Percentiles rank a stretch among this genome's conserved stretches.
These are phyloP conservation scores for Anorthoa munda DNA, from an alignment of 2,888 invertebrate species.

Conservation along the genomic window DNA sequence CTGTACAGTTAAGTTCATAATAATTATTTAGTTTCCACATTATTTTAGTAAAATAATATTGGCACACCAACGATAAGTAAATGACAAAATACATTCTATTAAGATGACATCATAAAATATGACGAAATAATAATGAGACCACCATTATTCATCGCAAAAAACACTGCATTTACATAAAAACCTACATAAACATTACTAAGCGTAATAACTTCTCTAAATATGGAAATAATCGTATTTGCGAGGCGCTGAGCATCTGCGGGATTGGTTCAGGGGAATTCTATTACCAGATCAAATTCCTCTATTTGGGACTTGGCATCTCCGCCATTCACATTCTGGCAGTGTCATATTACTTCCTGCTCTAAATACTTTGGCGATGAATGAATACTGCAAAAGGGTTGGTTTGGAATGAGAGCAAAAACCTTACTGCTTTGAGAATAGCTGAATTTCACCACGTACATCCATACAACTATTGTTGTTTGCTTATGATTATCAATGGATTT, in stretches of 20 bases:
- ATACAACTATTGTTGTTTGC: too few relatives aligned
- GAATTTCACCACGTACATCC: too few relatives aligned
- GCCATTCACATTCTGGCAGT: conserved; percentile 13
- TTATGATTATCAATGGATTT: too few relatives aligned
- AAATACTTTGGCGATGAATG: conserved; percentile 17
- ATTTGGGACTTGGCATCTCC: conserved; percentile 7
- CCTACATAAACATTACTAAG: conserved; percentile 19
- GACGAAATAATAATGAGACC: not conserved
- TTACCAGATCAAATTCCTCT: conserved; percentile 48
- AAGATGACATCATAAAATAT: conserved; percentile 7
- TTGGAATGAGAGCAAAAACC: not conserved
- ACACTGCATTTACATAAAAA: conserved; percentile 41
- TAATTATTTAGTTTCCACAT: too few relatives aligned
- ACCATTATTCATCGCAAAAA: conserved; percentile 13
- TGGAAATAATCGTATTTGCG: conserved; percentile 52
- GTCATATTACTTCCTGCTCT: conserved; percentile 18
- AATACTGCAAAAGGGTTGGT: not conserved
- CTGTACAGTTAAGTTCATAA: too few relatives aligned
- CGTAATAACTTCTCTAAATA: conserved; percentile 43
- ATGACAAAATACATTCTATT: not conserved
- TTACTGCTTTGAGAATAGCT: not conserved
- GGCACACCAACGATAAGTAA: not conserved
- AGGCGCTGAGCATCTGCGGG: conserved; percentile 28
- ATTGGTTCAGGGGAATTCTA: conserved; percentile 44
- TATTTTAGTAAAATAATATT: not conserved